Conservation (phyloP, 2,113 vertebrate genomes). For the Dissostichus mawsoni region DNA sequence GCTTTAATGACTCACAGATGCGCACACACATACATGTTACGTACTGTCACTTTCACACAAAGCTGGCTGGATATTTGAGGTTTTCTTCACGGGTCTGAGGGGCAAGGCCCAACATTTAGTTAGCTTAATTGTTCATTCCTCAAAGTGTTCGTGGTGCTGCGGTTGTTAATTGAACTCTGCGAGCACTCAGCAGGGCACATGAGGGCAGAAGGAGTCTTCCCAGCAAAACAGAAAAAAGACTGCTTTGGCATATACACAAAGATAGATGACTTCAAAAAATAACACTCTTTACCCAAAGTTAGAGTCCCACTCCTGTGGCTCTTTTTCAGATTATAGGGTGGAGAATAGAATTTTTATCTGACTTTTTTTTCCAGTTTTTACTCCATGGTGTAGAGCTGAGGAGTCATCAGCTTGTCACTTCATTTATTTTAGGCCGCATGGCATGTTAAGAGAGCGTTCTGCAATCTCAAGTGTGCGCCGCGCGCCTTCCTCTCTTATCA, state of each 20-base stretch:
- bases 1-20: constrained; percentile 15
- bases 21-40: not conserved
- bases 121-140: constrained; percentile 51
- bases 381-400: constrained; percentile 41
- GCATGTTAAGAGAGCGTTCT: constrained; percentile 29
- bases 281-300: constrained; percentile 72
- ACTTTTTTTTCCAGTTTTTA: constrained; percentile 42
- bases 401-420: constrained; percentile 48
- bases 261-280: constrained; percentile 73
- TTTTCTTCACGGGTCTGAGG: constrained; percentile 26
- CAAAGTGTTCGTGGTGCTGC: constrained; percentile 11
- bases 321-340: constrained; percentile 77
- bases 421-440: constrained; percentile 52
- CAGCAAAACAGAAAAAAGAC: constrained; percentile 54
- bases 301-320: constrained; percentile 60
- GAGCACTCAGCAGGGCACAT: constrained; percentile 46
- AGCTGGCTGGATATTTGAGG: constrained; percentile 31
- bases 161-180: constrained; percentile 48
- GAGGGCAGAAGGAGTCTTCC: constrained; percentile 47
- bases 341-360: constrained; percentile 48
- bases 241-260: constrained; percentile 72
- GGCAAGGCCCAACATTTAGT: constrained; percentile 30
- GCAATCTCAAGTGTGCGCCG: not conserved
- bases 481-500: not conserved
- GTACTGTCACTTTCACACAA: constrained; percentile 33